Percentiles rank a stretch among this genome's conserved stretches.
Evolutionary conservation across 2,113 vertebrate species (phyloP).

Genomic region (Onychorhynchus coronatus): DNA sequence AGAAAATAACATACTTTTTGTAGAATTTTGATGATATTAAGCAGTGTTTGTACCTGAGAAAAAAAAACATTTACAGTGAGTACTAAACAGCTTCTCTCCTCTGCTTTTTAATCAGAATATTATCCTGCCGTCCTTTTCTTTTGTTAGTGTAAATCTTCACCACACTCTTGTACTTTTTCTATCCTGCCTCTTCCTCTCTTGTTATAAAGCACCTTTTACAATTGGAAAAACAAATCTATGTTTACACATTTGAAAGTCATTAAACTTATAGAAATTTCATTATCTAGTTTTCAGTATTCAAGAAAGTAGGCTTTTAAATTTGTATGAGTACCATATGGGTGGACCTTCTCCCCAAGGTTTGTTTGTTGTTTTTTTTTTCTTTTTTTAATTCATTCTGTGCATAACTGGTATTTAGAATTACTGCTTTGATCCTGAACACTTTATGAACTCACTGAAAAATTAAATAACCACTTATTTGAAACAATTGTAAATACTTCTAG

Average conservation of each 20-base stretch:
- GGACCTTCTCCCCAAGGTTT: not conserved
- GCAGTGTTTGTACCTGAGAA: not conserved
- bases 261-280: constrained; percentile 53
- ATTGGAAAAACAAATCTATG: not conserved
- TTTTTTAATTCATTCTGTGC: constrained; percentile 38
- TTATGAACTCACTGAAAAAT: constrained; percentile 50
- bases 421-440: not conserved
- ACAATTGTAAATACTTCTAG: constrained; percentile 37
- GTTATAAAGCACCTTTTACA: not conserved
- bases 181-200: not conserved
- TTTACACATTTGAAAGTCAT: constrained; percentile 45
- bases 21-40: not conserved
- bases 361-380: not conserved
- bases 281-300: constrained; percentile 42
- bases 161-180: not conserved
- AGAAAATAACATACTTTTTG: not conserved
- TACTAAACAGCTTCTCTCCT: not conserved
- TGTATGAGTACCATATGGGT: constrained; percentile 43
- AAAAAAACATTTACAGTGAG: not conserved
- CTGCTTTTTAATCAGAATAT: not conserved
- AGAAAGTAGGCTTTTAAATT: constrained; percentile 52
- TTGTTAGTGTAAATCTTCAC: not conserved
- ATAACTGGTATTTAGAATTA: constrained; percentile 28
- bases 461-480: constrained; percentile 54
- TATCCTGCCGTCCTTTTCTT: not conserved